These are phyloP conservation scores for Drosophila punjabiensis DNA, from an alignment of 1,140 invertebrate genomes.

Conservation along the genomic window DNA sequence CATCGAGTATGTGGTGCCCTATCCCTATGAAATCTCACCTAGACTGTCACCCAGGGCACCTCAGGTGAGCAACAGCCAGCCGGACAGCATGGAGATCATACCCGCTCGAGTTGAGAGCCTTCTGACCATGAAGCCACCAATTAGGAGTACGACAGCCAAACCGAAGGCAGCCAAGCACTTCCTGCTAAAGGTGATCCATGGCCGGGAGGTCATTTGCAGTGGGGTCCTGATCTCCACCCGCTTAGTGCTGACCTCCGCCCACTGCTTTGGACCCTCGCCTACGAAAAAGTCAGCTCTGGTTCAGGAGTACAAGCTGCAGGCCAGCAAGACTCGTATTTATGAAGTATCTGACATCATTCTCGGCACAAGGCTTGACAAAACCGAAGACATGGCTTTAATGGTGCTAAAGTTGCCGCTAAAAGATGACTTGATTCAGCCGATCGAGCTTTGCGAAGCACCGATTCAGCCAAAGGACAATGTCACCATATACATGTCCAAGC, in stretches of 20 bases:
- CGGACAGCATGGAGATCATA: conserved; percentile 37
- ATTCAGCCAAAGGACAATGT: conserved; percentile 24
- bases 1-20: conserved; percentile 50
- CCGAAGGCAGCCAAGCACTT: conserved; percentile 17
- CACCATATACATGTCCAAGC: conserved; percentile 43
- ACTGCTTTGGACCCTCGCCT: conserved; percentile 24
- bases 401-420: conserved; percentile 1
- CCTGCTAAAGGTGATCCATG: conserved; percentile 20
- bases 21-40: conserved; percentile 7
- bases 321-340: conserved; percentile 5
- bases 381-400: conserved; percentile 33
- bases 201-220: conserved; percentile 19
- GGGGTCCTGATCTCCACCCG: conserved; percentile 39
- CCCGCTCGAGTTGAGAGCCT: conserved; percentile 9
- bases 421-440: conserved; percentile 8
- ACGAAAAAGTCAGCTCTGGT: neutral
- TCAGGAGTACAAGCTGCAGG: conserved; percentile 23
- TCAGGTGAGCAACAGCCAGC: too few species aligned
- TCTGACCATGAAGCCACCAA: neutral
- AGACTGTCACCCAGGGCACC: neutral
- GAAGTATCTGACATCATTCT: conserved; percentile 16
- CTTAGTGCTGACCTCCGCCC: conserved; percentile 44
- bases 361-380: neutral
- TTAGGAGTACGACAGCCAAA: neutral
- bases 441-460: conserved; percentile 27